phyloP scores from a whole-genome alignment of 2,113 vertebrate genomes.

The Typhlomys cinereus region DNA sequence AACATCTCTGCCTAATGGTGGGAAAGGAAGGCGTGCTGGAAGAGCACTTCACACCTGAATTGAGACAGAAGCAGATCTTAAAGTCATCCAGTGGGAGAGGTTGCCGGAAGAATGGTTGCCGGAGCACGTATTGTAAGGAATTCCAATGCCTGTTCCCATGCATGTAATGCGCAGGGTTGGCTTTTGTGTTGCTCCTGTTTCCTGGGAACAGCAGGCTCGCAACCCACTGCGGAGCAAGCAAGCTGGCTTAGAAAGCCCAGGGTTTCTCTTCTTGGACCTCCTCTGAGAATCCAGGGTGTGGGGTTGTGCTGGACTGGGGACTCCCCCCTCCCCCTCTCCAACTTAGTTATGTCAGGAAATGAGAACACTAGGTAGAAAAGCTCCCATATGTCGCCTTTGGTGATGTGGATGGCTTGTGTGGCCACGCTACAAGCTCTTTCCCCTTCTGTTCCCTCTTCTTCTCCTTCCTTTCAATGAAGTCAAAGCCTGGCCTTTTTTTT shows the following conservation, averaged over 20 bases:
- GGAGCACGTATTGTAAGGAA: not conserved
- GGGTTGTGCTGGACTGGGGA: not conserved
- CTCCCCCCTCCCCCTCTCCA: too few relatives aligned
- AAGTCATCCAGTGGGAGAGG: not conserved
- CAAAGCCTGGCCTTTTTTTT: not conserved
- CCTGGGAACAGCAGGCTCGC: not conserved
- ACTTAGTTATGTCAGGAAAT: not conserved
- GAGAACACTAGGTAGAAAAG: not conserved
- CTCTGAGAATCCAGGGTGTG: not conserved
- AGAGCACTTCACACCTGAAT: not conserved
- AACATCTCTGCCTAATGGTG: not conserved
- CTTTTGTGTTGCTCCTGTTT: not conserved
- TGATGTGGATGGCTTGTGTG: not conserved
- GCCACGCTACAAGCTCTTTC: not conserved
- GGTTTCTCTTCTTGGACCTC: not conserved
- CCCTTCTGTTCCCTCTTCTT: not conserved
- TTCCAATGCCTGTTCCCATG: not conserved
- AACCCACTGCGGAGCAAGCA: fast-evolving
- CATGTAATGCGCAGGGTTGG: not conserved
- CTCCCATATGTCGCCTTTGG: not conserved
- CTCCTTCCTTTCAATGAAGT: not conserved
- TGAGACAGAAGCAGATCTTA: not conserved
- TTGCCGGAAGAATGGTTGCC: fast-evolving
- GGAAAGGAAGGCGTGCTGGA: not conserved
- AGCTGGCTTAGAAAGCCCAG: not conserved